These are phyloP conservation scores for Pygoscelis adeliae DNA, from an alignment of 2,113 vertebrate species.

Conservation along the genomic window DNA sequence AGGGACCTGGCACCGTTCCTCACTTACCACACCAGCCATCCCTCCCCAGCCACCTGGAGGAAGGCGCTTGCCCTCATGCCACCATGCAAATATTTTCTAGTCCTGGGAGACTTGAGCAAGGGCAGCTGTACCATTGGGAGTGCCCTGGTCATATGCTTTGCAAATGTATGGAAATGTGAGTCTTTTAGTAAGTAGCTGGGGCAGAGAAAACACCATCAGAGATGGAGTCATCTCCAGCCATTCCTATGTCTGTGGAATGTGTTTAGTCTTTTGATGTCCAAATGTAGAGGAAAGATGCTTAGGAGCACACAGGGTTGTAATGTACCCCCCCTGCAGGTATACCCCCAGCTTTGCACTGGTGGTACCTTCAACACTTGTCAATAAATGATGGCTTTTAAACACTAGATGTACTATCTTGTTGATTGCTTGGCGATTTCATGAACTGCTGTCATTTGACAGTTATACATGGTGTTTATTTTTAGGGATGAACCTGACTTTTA, in stretches of 20 bases:
- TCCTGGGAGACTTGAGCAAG: neutral
- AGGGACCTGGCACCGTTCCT: neutral
- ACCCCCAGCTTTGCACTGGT: neutral
- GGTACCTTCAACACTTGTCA: neutral
- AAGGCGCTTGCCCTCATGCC: neutral
- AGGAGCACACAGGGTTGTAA: neutral
- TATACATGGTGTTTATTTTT: neutral
- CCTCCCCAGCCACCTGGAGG: neutral
- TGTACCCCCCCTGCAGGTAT: neutral
- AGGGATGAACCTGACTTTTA: neutral
- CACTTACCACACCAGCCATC: accelerated
- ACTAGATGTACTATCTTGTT: neutral
- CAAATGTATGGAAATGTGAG: neutral
- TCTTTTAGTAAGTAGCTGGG: neutral
- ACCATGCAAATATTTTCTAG: neutral
- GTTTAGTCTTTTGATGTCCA: neutral
- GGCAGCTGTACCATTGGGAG: neutral
- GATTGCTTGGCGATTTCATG: accelerated
- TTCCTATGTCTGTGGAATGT: neutral
- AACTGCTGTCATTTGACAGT: neutral
- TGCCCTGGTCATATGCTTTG: neutral
- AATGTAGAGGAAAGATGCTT: neutral
- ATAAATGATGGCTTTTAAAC: neutral
- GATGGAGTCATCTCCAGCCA: neutral
- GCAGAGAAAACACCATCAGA: neutral